Base-by-base conservation (phyloP, 2,113 vertebrate genomes). In the Astatotilapia flaviijosephi region DNA sequence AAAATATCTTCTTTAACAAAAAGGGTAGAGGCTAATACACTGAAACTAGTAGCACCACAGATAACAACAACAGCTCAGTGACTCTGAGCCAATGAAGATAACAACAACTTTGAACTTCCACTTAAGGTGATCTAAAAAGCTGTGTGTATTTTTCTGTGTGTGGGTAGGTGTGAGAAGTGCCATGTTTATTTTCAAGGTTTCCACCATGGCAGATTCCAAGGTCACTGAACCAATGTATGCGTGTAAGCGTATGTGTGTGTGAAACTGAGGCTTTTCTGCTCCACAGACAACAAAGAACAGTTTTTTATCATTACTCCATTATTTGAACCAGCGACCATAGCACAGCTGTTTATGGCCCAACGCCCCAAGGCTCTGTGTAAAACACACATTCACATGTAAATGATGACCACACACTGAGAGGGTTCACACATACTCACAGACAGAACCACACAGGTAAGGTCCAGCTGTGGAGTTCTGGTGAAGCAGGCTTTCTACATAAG, bases 31-130 rank as follows among this genome's bases (percentile, higher is more conserved):
- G 81, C 82, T 83, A 88, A 89, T 90, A 93, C 92, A 95, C 87
- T 56, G 65, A 83, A 84, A 88, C 70, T 86, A 86, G 89, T 94
- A 95, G 94, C 95, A 95, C 95, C 93, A 93, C 86, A 91, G 84
- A 89, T 83, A 88, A 91, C 53, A 88, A 90, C 54, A 86, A 91
- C 86, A 90, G 73, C 19, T 83, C 86, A 83, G 87, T 49, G 31
- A 80, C 82, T 86, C 81, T 45, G 56, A 51, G 75, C 26, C 53
- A 54, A 55, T 54, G 49, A 77, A 47, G 37, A 84, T 49, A 83
- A 79, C 19, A 37, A 80, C 79, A 58, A 7, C 77, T 82, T 73
- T 65, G 31, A 19, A 87, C 54, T 33, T 40, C 83, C 28, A 89
- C 28, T 17, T 70, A 9, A 33, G 23, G 55, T 79, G 28, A 70